Base-by-base conservation (phyloP, 2,888 invertebrate species). In the Drosophila colorata region DNA sequence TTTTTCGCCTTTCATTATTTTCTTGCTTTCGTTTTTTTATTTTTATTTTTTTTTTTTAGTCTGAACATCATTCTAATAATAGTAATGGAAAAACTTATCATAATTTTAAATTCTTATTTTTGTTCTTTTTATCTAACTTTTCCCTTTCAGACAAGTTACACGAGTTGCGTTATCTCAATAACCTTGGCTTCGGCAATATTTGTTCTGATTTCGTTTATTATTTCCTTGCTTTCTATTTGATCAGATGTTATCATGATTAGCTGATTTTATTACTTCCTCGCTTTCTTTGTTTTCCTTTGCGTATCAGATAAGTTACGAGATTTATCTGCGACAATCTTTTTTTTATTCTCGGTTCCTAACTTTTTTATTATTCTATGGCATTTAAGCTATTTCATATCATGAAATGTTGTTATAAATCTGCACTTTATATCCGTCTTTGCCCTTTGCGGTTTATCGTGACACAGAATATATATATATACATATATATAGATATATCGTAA, bases 111-210 rank as follows among this genome's bases (percentile, higher is more conserved):
- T 11, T 31, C 31, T 31, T 31, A 2, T 31, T 31, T 31, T 0
- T 28, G 35, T 16, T 37, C 3, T 1, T 16, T n/a, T 37, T 37
- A 37, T 37, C 35, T 5, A 31, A 31, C 33, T 33, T 33, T 33
- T 33, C 4, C 49, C 37, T 51, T 37, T 38, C 49, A 38, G 37
- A 49, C 37, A 37, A 37, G 14, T 38, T 51, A 51, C 51, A 28
- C n/a, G 20, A 7, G 20, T 16, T 41, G 28, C 20, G 25, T 25
- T 51, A 35, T 37, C 23, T 14, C 13, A 8, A 0, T 2, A 8
- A 9, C 13, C 38, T 8, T 33, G 33, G 33, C 1, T 11, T 25
- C 14, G 14, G 8, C 4, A 37, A 37, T 14, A 37, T 37, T 38
- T 28, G 14, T 25, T 28, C n/a, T 25, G 14, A 16, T 25, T 52